Percentiles rank a stretch among this genome's conserved stretches.
Evolutionary conservation across 2,113 vertebrate genomes (phyloP).

Genomic region (Rafetus swinhoei): DNA sequence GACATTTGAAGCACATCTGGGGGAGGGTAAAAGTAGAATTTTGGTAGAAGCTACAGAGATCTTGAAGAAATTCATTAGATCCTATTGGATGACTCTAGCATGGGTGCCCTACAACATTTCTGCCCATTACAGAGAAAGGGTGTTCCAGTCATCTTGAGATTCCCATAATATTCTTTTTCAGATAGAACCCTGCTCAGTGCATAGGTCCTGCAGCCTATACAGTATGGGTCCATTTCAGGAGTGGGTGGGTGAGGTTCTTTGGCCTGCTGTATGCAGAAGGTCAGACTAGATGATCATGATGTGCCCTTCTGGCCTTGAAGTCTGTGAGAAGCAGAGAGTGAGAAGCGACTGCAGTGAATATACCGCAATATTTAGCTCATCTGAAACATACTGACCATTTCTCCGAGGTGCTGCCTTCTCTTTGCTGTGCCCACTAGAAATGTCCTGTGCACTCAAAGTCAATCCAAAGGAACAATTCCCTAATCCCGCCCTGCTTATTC

Average conservation of each 20-base stretch:
- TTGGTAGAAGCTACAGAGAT: neutral
- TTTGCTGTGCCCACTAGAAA: neutral
- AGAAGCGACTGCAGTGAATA: neutral
- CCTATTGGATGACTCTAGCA: neutral
- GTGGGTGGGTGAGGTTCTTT: neutral
- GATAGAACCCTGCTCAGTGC: neutral
- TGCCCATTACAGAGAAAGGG: neutral
- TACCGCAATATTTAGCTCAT: neutral
- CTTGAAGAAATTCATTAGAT: neutral
- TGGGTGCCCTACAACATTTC: neutral
- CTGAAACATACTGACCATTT: neutral
- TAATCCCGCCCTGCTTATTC: slow-evolving; percentile 11
- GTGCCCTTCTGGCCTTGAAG: neutral
- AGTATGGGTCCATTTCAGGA: neutral
- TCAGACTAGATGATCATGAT: neutral
- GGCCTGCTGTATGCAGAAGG: neutral
- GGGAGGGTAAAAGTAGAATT: neutral
- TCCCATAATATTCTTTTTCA: neutral
- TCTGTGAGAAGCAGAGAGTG: neutral
- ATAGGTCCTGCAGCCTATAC: neutral
- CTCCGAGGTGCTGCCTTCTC: neutral
- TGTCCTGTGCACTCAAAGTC: neutral
- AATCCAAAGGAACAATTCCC: neutral
- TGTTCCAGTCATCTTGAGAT: accelerated
- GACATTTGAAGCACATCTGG: neutral